phyloP scores from a whole-genome alignment of 2,888 invertebrate species.

The Acleris cristana region DNA sequence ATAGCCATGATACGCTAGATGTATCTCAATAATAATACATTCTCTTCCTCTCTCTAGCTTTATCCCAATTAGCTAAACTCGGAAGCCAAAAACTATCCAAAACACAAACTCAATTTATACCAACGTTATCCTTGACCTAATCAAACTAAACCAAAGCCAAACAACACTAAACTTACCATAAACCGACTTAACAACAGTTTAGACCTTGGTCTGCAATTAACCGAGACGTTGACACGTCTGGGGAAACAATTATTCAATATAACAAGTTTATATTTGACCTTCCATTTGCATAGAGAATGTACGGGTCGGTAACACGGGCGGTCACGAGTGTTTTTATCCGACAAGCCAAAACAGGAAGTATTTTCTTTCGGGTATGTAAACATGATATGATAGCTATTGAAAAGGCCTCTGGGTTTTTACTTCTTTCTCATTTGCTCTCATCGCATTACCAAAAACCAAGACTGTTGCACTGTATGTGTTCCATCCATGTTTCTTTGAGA shows the following conservation, averaged over 20 bases:
- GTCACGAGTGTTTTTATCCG: not conserved
- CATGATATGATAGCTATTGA: no score
- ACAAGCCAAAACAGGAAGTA: no score
- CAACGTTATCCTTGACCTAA: not conserved
- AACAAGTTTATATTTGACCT: conserved; percentile 60
- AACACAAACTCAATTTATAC: not conserved
- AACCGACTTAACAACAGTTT: conserved; percentile 30
- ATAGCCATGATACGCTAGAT: no score
- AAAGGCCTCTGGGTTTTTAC: no score
- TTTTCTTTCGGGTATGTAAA: no score
- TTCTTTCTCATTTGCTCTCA: no score
- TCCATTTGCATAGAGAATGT: conserved; percentile 52
- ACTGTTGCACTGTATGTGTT: no score
- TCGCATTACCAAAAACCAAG: no score
- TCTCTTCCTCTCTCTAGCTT: no score
- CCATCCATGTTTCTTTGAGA: no score
- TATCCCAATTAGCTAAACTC: no score
- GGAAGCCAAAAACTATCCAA: not conserved
- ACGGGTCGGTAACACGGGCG: conserved; percentile 23
- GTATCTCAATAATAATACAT: no score
- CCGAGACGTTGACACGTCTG: conserved; percentile 53
- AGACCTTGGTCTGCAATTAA: conserved; percentile 42
- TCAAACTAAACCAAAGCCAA: conserved; percentile 10
- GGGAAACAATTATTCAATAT: conserved; percentile 63
- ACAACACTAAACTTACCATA: conserved; percentile 22